Evolutionary conservation across 2,797 vertebrate species (phyloP).

Genomic region (Trachurus trachurus): DNA sequence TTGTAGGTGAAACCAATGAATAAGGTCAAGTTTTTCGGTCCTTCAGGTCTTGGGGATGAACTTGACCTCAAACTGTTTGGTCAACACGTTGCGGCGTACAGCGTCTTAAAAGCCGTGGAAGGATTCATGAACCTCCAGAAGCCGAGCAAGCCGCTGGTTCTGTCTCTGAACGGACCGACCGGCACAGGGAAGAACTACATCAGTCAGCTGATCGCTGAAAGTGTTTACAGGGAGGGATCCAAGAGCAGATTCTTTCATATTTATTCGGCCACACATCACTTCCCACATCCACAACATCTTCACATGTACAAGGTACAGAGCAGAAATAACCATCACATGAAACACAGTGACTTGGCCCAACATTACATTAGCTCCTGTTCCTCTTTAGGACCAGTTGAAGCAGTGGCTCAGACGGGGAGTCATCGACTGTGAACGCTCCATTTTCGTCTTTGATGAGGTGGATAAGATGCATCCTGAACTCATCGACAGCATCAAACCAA

Average conservation of each 20-base stretch:
- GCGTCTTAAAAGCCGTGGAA: constrained; percentile 90
- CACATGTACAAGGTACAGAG: constrained; percentile 89
- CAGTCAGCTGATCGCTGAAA: constrained; percentile 86
- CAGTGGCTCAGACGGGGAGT: too few species aligned
- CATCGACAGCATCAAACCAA: too few species aligned
- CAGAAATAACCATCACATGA: too few species aligned
- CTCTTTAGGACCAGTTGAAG: not conserved
- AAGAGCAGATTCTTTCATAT: too few species aligned
- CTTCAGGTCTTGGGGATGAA: constrained; percentile 73
- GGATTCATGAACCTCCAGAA: constrained; percentile 90
- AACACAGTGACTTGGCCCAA: too few species aligned
- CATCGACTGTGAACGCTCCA: too few species aligned
- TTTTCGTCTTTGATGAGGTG: too few species aligned
- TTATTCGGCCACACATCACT: constrained; percentile 72
- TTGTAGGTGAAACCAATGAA: too few species aligned
- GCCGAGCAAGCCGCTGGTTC: constrained; percentile 93
- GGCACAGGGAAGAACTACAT: constrained; percentile 97
- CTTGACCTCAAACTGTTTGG: constrained; percentile 89
- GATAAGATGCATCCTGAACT: too few species aligned
- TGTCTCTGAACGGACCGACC: constrained; percentile 95
- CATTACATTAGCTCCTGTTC: too few species aligned
- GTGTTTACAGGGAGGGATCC: too few species aligned
- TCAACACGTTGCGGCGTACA: constrained; percentile 92
- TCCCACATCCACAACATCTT: constrained; percentile 87
- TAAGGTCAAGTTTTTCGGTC: too few species aligned